A percentile compares a stretch with the other conserved stretches of the same genome.
These are phyloP conservation scores for Girardia tigrina DNA, from an alignment of 2,888 invertebrate species.

Conservation along the genomic window DNA sequence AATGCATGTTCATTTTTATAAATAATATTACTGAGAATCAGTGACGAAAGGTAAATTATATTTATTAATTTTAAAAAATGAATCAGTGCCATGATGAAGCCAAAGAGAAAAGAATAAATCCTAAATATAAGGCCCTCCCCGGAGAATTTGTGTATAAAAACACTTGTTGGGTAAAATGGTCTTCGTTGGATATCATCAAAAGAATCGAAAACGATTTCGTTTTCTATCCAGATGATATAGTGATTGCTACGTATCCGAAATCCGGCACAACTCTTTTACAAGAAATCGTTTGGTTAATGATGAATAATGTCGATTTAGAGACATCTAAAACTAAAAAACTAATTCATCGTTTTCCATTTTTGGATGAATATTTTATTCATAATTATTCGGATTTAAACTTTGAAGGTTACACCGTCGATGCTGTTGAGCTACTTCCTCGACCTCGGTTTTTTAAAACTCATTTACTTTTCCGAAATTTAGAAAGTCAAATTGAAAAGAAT, in stretches of 20 bases:
- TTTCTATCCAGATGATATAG: constrained; percentile 34
- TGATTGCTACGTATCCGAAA: constrained; percentile 36
- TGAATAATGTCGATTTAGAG: constrained; percentile 34
- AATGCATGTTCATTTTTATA: no score
- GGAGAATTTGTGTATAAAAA: constrained; percentile 36
- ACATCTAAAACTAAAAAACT: constrained; percentile 12
- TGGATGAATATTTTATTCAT: constrained; percentile 33
- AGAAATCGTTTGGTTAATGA: constrained; percentile 37
- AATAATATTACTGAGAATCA: no score
- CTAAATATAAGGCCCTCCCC: constrained; percentile 27
- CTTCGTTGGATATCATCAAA: constrained; percentile 29
- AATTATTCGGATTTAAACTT: not conserved
- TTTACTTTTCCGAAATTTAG: constrained; percentile 13
- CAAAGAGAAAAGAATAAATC: constrained; percentile 23
- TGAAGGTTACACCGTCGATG: not conserved
- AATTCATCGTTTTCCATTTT: constrained; percentile 29
- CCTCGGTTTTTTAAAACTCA: constrained; percentile 31
- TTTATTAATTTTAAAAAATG: no score
- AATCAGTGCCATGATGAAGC: no score
- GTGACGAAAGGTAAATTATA: no score
- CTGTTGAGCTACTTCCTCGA: constrained; percentile 27
- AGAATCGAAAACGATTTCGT: constrained; percentile 33
- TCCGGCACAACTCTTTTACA: constrained; percentile 37
- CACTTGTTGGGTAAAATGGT: constrained; percentile 29
- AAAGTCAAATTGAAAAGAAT: constrained; percentile 21